Conservation (phyloP, 2,113 vertebrate genomes). For the Etheostoma spectabile region DNA sequence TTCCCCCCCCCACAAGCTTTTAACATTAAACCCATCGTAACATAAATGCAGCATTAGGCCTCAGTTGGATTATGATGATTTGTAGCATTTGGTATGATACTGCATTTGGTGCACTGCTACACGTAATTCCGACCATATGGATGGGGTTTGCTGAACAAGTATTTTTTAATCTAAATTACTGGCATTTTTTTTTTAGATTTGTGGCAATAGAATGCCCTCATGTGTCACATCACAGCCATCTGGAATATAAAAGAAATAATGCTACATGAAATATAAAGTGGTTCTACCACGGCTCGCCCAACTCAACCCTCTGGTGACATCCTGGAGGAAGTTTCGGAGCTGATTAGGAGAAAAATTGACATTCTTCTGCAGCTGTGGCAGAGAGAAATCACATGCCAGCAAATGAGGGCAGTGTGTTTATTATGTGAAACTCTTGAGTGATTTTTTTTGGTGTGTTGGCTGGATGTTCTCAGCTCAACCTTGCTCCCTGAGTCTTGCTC, state of each 20-base stretch:
- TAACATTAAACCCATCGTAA: constrained; percentile 4
- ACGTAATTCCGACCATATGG: constrained; percentile 3
- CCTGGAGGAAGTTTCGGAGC: constrained; percentile 3
- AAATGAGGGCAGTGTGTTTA: constrained; percentile 52
- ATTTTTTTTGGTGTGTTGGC: constrained; percentile 8
- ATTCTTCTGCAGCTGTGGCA: constrained; percentile 21
- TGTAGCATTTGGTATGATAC: background rate
- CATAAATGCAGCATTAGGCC: background rate
- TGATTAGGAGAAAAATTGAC: constrained; percentile 9
- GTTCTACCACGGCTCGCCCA: background rate
- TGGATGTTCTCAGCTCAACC: constrained; percentile 28
- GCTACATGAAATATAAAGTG: background rate
- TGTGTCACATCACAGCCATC: constrained; percentile 14
- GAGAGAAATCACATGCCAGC: constrained; percentile 1
- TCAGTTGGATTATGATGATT: background rate
- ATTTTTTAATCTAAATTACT: background rate
- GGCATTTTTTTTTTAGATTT: background rate
- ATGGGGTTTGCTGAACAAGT: constrained; percentile 1
- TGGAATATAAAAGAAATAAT: background rate
- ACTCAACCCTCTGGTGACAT: constrained; percentile 6
- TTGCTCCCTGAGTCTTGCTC: constrained; percentile 26
- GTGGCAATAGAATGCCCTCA: background rate
- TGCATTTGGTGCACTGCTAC: background rate
- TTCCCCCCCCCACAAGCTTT: background rate
- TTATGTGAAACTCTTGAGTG: constrained; percentile 24